Conservation (phyloP, 2,888 invertebrate genomes). For the Nineta flava region DNA sequence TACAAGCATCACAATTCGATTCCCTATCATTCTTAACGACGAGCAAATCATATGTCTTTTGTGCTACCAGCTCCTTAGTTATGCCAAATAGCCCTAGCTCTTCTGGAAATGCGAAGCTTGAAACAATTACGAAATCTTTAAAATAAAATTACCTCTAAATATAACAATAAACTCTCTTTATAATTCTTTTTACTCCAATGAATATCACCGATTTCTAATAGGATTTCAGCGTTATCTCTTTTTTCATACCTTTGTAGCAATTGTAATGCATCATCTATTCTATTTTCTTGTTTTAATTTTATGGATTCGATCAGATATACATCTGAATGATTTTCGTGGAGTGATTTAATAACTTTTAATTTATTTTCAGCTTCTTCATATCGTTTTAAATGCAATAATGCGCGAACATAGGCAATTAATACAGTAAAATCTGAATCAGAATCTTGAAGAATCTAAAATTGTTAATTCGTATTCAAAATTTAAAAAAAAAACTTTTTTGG, state of each 20-base stretch:
- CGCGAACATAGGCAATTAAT: background rate
- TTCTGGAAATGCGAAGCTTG: too few relatives aligned
- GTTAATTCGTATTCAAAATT: background rate
- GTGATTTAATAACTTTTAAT: constrained; percentile 17
- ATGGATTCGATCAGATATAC: constrained; percentile 33
- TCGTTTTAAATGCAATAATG: constrained; percentile 19
- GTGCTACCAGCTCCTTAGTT: background rate
- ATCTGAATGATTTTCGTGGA: constrained; percentile 14
- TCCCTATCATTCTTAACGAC: too few relatives aligned
- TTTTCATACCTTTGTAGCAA: constrained; percentile 29
- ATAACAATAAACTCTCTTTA: constrained; percentile 42
- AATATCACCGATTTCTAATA: constrained; percentile 41
- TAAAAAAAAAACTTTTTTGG: background rate
- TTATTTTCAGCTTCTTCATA: constrained; percentile 22
- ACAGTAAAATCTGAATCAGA: background rate
- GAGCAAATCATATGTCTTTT: too few relatives aligned
- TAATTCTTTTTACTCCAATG: constrained; percentile 41
- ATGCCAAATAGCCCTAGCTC: too few relatives aligned
- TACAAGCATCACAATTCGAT: too few relatives aligned
- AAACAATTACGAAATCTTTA: constrained; percentile 8
- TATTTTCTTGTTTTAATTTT: constrained; percentile 31
- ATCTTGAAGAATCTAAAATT: too few relatives aligned
- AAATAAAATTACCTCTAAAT: constrained; percentile 34
- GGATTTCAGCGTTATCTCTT: constrained; percentile 31
- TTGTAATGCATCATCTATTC: constrained; percentile 36